Evolutionary conservation across 2,888 invertebrate species (phyloP), one percentile per base, ranked within the genome.

Genomic region (Drepana falcataria): DNA sequence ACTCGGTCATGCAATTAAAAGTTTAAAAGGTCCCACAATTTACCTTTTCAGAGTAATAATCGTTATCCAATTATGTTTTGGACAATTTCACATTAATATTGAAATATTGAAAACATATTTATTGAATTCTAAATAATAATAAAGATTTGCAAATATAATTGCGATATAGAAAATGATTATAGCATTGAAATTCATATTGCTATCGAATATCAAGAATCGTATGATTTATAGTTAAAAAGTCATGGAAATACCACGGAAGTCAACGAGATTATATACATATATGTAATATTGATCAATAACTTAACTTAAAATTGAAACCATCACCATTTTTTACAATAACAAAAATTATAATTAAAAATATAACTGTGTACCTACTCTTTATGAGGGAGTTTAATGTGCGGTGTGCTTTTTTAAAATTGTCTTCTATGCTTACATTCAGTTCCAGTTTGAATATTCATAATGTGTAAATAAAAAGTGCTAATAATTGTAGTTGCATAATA

Each of bases 1-100:
- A 70, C 65, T 73, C 67, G 64, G 69, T 79, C 81, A 79, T 88
- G 89, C 89, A 87, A 83, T 85, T 83, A 86, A 85, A 85, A 84
- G 81, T 85, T 84, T 82, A 77, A 83, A 83, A 83, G 83, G 81
- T 83, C 76, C 62, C 85, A 81, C 81, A 75, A 75, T 66, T 68
- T 69, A 58, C 66, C 71, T 68, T 66, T 60, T 71, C 66, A 60
- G 21, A 21, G 21, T 21, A 21, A 21, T 21, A 21, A 66, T 67
- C 64, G 63, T 48, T 35, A 7, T 37, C 5, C 3, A 37, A 37
- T 37, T 37, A 5, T 3, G 47, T 47, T 48, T 47, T 34, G 34
- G 53, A 37, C 34, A 47, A 53, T 35, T 40, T 40, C 6, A 37
- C 4, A 48, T 37, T 61, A 57, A 58, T 59, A 58, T 21, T 0